Evolutionary conservation across 1,140 invertebrate genomes (phyloP).

Genomic region (Drosophila yakuba): DNA sequence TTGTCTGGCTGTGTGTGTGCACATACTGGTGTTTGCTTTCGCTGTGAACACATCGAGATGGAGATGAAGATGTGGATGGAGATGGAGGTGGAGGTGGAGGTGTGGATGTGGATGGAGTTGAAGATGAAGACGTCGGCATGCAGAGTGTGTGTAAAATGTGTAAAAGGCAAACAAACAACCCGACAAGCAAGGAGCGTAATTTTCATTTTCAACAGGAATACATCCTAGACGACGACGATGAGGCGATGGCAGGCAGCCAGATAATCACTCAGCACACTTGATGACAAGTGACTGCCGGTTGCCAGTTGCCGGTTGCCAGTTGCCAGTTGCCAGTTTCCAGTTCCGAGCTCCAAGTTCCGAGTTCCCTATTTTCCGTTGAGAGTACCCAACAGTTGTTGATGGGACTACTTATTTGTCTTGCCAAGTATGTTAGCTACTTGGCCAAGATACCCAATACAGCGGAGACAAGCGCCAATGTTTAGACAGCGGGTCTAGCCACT

Average conservation of each 20-base stretch:
- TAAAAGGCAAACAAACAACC: slow-evolving; percentile 65
- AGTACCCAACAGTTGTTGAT: slow-evolving; percentile 7
- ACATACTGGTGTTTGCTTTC: slow-evolving; percentile 53
- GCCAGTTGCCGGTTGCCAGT: slow-evolving; percentile 9
- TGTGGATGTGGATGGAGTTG: not conserved
- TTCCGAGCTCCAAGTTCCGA: not conserved
- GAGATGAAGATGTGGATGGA: not conserved
- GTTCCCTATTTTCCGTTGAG: slow-evolving; percentile 1
- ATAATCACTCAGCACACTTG: slow-evolving; percentile 72
- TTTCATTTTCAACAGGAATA: slow-evolving; percentile 57
- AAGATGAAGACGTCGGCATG: slow-evolving; percentile 33
- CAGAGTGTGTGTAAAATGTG: slow-evolving; percentile 57
- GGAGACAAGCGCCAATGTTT: slow-evolving; percentile 16
- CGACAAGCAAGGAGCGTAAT: slow-evolving; percentile 58
- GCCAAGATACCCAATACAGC: slow-evolving; percentile 36
- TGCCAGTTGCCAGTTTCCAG: slow-evolving; percentile 1
- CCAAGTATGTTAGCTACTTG: slow-evolving; percentile 38
- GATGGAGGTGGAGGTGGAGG: not conserved
- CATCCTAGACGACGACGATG: slow-evolving; percentile 12
- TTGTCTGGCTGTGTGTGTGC: slow-evolving; percentile 7
- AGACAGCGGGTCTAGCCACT: slow-evolving; percentile 4
- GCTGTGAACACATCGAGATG: slow-evolving; percentile 12
- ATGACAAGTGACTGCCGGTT: slow-evolving; percentile 64
- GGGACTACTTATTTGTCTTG: slow-evolving; percentile 27
- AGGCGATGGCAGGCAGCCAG: slow-evolving; percentile 52